Conservation (phyloP, 2,113 vertebrate genomes). For the Oryctolagus cuniculus region DNA sequence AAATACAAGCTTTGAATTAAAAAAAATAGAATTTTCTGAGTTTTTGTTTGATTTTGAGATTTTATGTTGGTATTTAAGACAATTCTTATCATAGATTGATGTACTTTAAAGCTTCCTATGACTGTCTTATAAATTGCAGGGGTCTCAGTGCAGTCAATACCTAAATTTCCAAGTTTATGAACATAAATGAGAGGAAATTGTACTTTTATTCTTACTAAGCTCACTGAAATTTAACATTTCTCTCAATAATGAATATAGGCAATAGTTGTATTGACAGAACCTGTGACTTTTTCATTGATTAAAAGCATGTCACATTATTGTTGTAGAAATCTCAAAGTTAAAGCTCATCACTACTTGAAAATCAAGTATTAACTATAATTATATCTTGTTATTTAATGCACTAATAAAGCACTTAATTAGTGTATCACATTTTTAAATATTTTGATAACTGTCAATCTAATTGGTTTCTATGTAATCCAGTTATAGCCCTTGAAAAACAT, state of each 20-base stretch:
- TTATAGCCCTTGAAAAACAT: neutral
- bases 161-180: conserved; percentile 29
- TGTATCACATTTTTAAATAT: conserved; percentile 60
- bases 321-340: conserved; percentile 26
- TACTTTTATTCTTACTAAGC: conserved; percentile 55
- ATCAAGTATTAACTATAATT: conserved; percentile 3
- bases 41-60: neutral
- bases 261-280: neutral
- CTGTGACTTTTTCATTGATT: neutral
- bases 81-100: neutral
- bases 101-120: neutral
- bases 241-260: neutral
- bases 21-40: neutral
- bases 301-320: neutral
- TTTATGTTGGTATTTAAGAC: neutral
- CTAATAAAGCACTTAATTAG: neutral
- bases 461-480: neutral
- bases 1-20: conserved; percentile 6
- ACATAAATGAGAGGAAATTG: neutral
- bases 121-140: neutral
- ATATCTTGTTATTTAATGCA: conserved; percentile 26
- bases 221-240: conserved; percentile 15
- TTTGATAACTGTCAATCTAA: conserved; percentile 49
- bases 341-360: conserved; percentile 17
- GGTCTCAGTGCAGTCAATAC: neutral